phyloP scores from a whole-genome alignment of 1,140 invertebrate genomes.

The Meloidogyne floridensis region DNA sequence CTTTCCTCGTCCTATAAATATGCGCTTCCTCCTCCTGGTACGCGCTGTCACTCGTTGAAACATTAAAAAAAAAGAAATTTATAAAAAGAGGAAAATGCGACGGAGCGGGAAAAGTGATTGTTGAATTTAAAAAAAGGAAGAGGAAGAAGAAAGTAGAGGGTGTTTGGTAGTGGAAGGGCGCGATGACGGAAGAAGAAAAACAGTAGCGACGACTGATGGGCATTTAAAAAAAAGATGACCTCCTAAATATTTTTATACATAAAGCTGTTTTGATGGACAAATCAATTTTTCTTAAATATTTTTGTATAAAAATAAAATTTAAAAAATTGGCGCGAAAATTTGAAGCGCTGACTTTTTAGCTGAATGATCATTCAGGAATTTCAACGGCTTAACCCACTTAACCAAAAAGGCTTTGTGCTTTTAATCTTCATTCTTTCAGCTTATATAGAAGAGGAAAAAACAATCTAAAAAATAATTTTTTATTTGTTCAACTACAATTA shows the following conservation, averaged over 20 bases:
- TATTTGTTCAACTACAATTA: background rate
- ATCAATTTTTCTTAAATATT: background rate
- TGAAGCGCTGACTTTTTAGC: too few relatives aligned
- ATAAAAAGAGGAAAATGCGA: background rate
- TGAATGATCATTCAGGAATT: too few relatives aligned
- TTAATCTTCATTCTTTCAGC: too few relatives aligned
- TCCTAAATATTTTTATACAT: background rate
- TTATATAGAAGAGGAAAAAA: too few relatives aligned
- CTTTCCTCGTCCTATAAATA: background rate
- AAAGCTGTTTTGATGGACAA: background rate
- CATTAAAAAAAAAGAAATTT: background rate
- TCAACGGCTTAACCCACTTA: too few relatives aligned
- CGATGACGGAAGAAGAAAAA: slow-evolving; percentile 8
- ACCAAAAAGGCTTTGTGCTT: too few relatives aligned
- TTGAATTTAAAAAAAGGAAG: background rate
- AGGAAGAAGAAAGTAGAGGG: background rate
- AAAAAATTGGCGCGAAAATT: background rate
- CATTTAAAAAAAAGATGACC: slow-evolving; percentile 5
- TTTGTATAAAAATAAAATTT: slow-evolving; percentile 7
- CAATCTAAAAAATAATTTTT: too few relatives aligned
- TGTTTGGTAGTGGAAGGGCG: slow-evolving; percentile 1
- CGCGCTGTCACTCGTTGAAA: slow-evolving; percentile 13
- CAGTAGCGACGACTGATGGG: background rate
- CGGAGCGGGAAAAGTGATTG: background rate
- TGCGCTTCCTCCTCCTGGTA: slow-evolving; percentile 12